Percentiles rank a stretch among this genome's conserved stretches.
These are phyloP conservation scores for Actinostola sp. DNA, from an alignment of 92 coral and sea anemone genomes.

Conservation along the genomic window DNA sequence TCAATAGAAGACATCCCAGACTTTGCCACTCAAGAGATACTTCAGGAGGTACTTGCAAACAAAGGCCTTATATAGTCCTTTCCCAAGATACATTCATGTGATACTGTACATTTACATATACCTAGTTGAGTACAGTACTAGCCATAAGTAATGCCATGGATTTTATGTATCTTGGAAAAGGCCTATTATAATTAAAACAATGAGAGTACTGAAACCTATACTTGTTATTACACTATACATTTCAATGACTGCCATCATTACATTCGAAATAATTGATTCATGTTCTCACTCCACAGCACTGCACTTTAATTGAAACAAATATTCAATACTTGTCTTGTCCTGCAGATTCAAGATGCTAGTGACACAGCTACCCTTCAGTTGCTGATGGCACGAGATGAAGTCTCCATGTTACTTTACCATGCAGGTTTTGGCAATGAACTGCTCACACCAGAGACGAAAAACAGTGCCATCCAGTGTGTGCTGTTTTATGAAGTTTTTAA, in stretches of 20 bases:
- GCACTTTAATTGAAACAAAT: no score
- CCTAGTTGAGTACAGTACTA: neutral
- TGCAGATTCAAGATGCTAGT: constrained; percentile 41
- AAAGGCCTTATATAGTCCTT: neutral
- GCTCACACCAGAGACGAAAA: constrained; percentile 35
- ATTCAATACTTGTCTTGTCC: neutral
- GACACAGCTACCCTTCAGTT: constrained; percentile 36
- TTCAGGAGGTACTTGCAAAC: constrained; percentile 42
- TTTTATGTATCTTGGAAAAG: no score
- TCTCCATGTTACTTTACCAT: constrained; percentile 44
- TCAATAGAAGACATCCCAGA: constrained; percentile 59
- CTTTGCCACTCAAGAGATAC: constrained; percentile 44
- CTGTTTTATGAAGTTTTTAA: constrained; percentile 43
- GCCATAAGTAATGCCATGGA: no score
- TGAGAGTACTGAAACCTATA: no score
- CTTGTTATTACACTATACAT: no score
- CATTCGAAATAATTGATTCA: neutral
- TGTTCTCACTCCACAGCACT: no score
- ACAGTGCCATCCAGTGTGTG: constrained; percentile 49
- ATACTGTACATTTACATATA: neutral
- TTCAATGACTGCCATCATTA: neutral
- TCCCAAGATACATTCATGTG: no score
- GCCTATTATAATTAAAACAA: no score
- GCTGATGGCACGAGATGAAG: constrained; percentile 54
- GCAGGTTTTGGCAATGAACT: constrained; percentile 53